Conservation (phyloP, 2,888 invertebrate genomes). For the Adelognathus sp. region DNA sequence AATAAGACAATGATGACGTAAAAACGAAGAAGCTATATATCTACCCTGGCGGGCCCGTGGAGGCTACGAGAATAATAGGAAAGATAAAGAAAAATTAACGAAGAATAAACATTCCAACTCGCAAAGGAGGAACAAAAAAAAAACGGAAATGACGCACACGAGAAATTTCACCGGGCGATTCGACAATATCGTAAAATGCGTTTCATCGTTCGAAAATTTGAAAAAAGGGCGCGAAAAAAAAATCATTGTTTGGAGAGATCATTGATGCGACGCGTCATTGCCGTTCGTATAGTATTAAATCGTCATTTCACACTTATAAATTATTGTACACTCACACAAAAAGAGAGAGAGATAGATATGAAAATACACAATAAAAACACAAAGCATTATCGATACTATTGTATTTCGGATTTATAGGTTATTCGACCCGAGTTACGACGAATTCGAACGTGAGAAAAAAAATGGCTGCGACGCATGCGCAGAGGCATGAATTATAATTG, state of each 20-base stretch:
- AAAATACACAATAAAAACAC: background rate
- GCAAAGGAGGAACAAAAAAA: conserved; percentile 32
- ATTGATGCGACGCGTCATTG: conserved; percentile 24
- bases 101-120: conserved; percentile 48
- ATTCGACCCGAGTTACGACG: conserved; percentile 8
- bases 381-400: conserved; percentile 28
- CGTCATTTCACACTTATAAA: conserved; percentile 46
- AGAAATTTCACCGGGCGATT: conserved; percentile 14
- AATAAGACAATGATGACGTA: conserved; percentile 37
- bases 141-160: conserved; percentile 2
- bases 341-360: background rate
- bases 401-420: conserved; percentile 35
- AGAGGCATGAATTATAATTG: background rate
- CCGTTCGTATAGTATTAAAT: conserved; percentile 42
- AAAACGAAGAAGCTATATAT: conserved; percentile 34
- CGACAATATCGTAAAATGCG: conserved; percentile 8
- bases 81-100: conserved; percentile 12
- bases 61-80: conserved; percentile 31
- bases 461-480: background rate
- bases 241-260: background rate
- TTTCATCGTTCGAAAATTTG: background rate
- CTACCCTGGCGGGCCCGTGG: conserved; percentile 55
- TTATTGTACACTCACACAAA: conserved; percentile 38
- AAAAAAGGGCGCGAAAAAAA: conserved; percentile 21
- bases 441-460: background rate